phyloP scores from a whole-genome alignment of 1,140 invertebrate genomes.

The Diachasma alloeum region DNA sequence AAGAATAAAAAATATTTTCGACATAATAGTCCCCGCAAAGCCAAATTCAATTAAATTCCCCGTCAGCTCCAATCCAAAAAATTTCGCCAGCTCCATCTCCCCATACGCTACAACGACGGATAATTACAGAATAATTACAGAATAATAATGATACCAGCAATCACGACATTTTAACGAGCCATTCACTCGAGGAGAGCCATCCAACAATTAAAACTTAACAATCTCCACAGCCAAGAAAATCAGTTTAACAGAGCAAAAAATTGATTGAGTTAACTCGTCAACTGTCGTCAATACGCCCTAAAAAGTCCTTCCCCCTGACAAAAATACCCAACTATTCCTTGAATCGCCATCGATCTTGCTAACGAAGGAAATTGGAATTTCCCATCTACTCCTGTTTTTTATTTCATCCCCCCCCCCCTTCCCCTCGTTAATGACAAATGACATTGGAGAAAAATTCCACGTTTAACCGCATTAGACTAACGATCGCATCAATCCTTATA shows the following conservation, averaged over 20 bases:
- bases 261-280: not conserved
- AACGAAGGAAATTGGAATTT: conserved; percentile 13
- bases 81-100: too few species aligned
- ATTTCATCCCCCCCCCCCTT: not conserved
- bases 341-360: not conserved
- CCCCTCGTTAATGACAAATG: not conserved
- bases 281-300: not conserved
- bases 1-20: too few species aligned
- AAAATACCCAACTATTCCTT: not conserved
- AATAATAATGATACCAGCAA: too few species aligned
- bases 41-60: too few species aligned
- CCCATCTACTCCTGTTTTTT: not conserved
- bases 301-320: not conserved
- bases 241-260: not conserved
- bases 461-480: not conserved
- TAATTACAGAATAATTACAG: not conserved
- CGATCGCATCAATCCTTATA: conserved; percentile 11
- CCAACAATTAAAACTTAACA: not conserved
- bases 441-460: not conserved
- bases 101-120: not conserved
- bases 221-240: not conserved
- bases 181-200: not conserved
- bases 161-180: not conserved
- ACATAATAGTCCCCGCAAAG: too few species aligned
- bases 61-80: too few species aligned